Conservation (phyloP, 2,888 invertebrate species). For the Drosophila meridionalis region DNA sequence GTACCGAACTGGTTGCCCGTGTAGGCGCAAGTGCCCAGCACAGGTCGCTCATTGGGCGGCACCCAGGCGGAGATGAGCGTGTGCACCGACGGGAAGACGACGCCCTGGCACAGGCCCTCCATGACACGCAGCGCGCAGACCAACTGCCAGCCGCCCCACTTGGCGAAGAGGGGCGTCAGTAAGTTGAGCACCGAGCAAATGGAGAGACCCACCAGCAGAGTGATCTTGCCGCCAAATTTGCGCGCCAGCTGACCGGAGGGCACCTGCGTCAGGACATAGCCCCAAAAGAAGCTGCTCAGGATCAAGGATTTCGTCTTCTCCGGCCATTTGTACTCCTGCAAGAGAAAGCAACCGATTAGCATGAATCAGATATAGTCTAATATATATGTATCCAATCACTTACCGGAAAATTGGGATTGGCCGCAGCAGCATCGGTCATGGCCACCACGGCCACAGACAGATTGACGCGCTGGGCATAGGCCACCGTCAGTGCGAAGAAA, state of each 20-base stretch:
- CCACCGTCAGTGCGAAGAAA: conserved; percentile 87
- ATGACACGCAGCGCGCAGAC: conserved; percentile 87
- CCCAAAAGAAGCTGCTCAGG: conserved; percentile 89
- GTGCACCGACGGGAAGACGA: conserved; percentile 89
- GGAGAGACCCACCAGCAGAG: conserved; percentile 86
- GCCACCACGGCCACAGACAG: conserved; percentile 91
- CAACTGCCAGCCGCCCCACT: conserved; percentile 87
- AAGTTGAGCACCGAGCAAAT: conserved; percentile 89
- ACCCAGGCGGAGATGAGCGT: conserved; percentile 90
- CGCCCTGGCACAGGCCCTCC: conserved; percentile 89
- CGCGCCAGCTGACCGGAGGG: conserved; percentile 90
- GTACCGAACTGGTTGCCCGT: conserved; percentile 92
- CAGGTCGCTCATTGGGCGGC: conserved; percentile 89
- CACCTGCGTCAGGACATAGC: conserved; percentile 88
- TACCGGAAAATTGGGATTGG: conserved; percentile 81
- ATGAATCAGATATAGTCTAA: neutral
- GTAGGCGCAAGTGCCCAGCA: conserved; percentile 88
- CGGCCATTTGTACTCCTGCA: conserved; percentile 87
- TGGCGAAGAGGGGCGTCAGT: conserved; percentile 89
- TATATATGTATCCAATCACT: conserved; percentile 36
- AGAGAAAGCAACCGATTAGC: neutral
- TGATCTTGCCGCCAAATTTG: conserved; percentile 89
- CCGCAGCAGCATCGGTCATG: conserved; percentile 87
- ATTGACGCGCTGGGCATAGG: conserved; percentile 89
- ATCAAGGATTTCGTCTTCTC: conserved; percentile 86